Evolutionary conservation across 2,888 invertebrate species (phyloP), one percentile per base, ranked within the genome.

Genomic region (Apamea epomidion): DNA sequence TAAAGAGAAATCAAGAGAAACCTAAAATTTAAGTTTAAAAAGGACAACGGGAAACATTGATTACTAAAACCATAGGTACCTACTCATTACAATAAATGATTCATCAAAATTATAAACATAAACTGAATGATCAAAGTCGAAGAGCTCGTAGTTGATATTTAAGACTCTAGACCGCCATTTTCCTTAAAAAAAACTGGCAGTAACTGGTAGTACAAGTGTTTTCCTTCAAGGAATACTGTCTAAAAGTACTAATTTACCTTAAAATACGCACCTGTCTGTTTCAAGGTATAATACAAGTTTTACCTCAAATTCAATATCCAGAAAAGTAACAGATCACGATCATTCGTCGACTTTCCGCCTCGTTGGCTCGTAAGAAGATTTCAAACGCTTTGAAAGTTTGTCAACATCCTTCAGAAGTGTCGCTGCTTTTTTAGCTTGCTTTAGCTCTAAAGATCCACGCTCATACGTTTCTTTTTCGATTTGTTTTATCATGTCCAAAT

Each of bases 401-500:
- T 82, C 82, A 42, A 97, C 94, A 82, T 96, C 95, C 87, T 95
- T 95, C 25, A 97, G 85, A 80, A 96, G 87, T 86, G 95, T 96
- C 8, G 92, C 91, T 14, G 97, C 96, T 88, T 93, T 88, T 88
- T 93, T 93, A 16, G 97, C 96, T 86, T 93, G 93, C 81, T 94
- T 94, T 80, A 95, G 92, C 85, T 95, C 93, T 79, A 91, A 93
- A 14, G 91, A 88, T 73, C 93, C 94, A 60, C 91, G 91, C 79
- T 95, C 95, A 85, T 96, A 97, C 0, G 92, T 94, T 90, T 95
- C 94, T 80, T 94, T 95, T 87, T 97, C 96, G 72, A 96, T 96
- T 77, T 88, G 80, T 88, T 96, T 97, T 32, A 97, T 92, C 80
- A 93, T 87, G 64, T 93, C 88, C 78, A 95, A 92, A 90, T 96